Evolutionary conservation across 53 echinoderm and acorn worm genomes (phyloP), one percentile per base, ranked within the genome.

Genomic region (Pentamera pediparva): DNA sequence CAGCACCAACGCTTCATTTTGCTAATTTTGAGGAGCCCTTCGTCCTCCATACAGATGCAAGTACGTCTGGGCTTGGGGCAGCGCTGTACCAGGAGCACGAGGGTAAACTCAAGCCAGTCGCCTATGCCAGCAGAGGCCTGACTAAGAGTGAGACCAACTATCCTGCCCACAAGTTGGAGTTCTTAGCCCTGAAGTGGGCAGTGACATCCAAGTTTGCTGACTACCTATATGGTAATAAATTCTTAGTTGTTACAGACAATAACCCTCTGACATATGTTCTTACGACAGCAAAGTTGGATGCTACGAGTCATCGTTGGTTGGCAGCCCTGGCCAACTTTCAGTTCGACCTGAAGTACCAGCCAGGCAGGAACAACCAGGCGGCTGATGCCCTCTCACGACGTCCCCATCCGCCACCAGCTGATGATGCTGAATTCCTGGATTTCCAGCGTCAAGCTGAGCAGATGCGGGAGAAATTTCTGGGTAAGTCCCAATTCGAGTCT

Each of bases 11-110:
- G 13, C 69, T 85, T 4, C 73, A 77, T 19, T 81, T 89, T 75
- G 82, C 72, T 0, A 77, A 85, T 31, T 85, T 81, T 50, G 77
- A 58, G 15, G 33, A 80, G 31, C 89, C 85, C 4, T 89, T 85
- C 36, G 26, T 89, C 15, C 76, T 89, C 7, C 89, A 85, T 36
- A 89, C 85, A 5, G 85, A 89, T 54, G 89, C 89, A 4, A 77
- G 74, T 28, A 54, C 73, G 13, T 48, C 59, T 8, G 85, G 82
- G 0, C 50, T 82, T 0, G 89, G 89, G 12, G 82, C 85, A 30
- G 89, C 85, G 11, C 61, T 89, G 6, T 89, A 85, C 56, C 89
- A 85, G 31, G 52, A 83, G 19, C 50, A 74, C 17, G 56, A 74
- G 2, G 89, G 81, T n/a, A 77, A 81, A 30, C 34, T 81, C 39